Conservation (phyloP, 1,140 invertebrate genomes). For the Lanistes nyassanus region DNA sequence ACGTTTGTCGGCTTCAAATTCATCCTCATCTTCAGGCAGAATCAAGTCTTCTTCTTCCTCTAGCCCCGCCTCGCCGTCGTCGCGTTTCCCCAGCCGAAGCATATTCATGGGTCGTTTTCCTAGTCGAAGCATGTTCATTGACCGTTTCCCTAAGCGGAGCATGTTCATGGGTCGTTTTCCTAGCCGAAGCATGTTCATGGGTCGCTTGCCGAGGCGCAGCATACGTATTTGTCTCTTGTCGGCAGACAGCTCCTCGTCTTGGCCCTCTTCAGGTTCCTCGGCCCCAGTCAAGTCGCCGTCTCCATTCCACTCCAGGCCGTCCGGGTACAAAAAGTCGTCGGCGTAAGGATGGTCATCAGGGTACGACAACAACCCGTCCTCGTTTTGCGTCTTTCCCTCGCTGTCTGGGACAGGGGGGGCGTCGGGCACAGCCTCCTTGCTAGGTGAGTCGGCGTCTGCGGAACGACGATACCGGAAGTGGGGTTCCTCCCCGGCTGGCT, state of each 20-base stretch:
- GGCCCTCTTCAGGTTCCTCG: neutral
- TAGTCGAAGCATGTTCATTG: slow-evolving; percentile 42
- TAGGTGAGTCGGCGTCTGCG: neutral
- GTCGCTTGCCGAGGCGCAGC: slow-evolving; percentile 42
- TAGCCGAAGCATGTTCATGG: slow-evolving; percentile 44
- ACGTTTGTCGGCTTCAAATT: slow-evolving; percentile 38
- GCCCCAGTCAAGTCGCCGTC: neutral
- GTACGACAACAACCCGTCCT: no score
- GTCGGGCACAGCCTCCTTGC: neutral
- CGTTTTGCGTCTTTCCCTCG: no score
- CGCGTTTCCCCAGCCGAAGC: slow-evolving; percentile 37
- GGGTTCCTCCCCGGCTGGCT: neutral
- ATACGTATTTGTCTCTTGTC: slow-evolving; percentile 4
- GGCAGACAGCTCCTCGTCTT: neutral
- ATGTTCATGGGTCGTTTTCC: slow-evolving; percentile 42
- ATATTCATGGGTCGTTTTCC: slow-evolving; percentile 39
- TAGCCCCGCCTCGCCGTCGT: slow-evolving; percentile 14
- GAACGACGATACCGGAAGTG: slow-evolving; percentile 13
- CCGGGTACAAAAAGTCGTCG: no score
- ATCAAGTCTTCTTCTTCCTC: neutral
- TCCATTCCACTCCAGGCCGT: no score
- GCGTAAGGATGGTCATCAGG: no score
- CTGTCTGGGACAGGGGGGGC: neutral
- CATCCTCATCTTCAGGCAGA: slow-evolving; percentile 26
- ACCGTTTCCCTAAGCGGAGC: slow-evolving; percentile 32